These are phyloP conservation scores for Chesias legatella DNA, from an alignment of 2,888 invertebrate genomes.

Conservation along the genomic window DNA sequence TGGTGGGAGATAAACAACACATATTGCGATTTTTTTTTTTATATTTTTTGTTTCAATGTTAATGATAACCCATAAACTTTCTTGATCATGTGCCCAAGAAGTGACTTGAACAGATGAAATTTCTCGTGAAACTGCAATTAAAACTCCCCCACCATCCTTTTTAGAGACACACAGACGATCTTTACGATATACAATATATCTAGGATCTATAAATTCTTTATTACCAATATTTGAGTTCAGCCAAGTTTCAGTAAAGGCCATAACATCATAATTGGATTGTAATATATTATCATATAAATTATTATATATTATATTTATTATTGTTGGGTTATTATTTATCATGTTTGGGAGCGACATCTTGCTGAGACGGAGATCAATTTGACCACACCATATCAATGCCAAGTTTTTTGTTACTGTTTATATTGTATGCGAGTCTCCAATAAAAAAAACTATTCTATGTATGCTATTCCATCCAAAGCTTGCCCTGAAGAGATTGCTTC, in stretches of 20 bases:
- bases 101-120: background rate
- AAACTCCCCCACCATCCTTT: slow-evolving; percentile 5
- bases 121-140: slow-evolving; percentile 2
- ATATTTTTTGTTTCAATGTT: background rate
- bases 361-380: no score
- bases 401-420: no score
- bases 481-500: no score
- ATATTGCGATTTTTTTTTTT: no score
- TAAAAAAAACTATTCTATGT: no score
- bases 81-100: background rate
- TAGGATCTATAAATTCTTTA: slow-evolving; percentile 1
- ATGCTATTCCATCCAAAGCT: no score
- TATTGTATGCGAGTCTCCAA: no score
- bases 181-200: slow-evolving; percentile 1
- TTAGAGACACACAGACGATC: slow-evolving; percentile 1
- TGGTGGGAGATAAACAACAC: slow-evolving; percentile 4
- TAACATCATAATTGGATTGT: background rate
- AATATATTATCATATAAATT: background rate
- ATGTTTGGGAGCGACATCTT: no score
- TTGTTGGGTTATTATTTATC: no score
- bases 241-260: slow-evolving; percentile 6
- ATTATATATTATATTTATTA: no score
- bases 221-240: slow-evolving; percentile 3
- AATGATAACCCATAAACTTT: slow-evolving; percentile 6
- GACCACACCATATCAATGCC: no score